phyloP scores from a whole-genome alignment of 1,140 invertebrate genomes.

The Hydropsyche tenuis region DNA sequence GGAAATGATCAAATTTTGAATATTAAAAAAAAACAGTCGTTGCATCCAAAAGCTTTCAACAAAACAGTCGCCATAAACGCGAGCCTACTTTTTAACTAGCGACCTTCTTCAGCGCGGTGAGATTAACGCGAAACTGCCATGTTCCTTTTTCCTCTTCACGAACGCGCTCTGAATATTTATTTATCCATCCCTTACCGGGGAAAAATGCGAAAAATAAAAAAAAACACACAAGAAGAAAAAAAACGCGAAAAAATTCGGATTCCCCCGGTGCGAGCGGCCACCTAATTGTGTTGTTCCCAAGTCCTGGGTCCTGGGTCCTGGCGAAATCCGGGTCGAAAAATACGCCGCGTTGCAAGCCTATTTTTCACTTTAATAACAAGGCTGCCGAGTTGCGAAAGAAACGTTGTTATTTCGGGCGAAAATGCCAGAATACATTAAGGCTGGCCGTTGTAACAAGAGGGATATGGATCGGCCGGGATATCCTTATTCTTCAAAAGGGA shows the following conservation, averaged over 20 bases:
- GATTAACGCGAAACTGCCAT: too few species aligned
- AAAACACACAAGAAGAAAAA: not conserved
- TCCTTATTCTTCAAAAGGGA: constrained; percentile 34
- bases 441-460: constrained; percentile 17
- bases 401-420: constrained; percentile 36
- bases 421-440: constrained; percentile 37
- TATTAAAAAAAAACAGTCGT: too few species aligned
- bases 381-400: constrained; percentile 34
- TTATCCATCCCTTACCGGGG: not conserved
- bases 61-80: too few species aligned
- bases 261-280: not conserved
- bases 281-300: constrained; percentile 20
- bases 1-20: too few species aligned
- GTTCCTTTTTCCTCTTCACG: too few species aligned
- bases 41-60: too few species aligned
- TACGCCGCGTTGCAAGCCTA: constrained; percentile 29
- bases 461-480: constrained; percentile 35
- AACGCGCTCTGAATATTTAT: constrained; percentile 17
- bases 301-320: not conserved
- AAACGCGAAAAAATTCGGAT: not conserved
- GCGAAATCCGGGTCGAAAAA: not conserved
- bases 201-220: not conserved
- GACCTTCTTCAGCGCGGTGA: too few species aligned
- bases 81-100: too few species aligned
- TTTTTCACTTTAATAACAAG: constrained; percentile 40